These are phyloP conservation scores for Muntiacus reevesi DNA, from an alignment of 2,113 vertebrate genomes.

Conservation along the genomic window DNA sequence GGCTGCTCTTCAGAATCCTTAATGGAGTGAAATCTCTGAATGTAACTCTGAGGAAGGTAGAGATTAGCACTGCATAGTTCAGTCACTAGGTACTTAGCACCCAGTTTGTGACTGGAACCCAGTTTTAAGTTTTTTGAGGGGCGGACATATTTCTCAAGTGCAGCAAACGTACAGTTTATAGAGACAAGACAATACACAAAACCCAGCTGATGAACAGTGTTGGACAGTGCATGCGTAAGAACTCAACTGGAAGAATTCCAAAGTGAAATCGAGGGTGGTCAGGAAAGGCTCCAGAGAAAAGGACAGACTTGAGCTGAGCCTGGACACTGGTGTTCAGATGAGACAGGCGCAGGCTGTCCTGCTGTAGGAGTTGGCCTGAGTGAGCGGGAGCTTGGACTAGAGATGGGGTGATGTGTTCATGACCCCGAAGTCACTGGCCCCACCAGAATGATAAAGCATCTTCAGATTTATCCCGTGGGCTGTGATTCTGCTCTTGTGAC, in stretches of 20 bases:
- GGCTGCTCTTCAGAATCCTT: neutral
- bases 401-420: fast-evolving
- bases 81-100: neutral
- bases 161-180: neutral
- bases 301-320: neutral
- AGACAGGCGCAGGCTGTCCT: neutral
- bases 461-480: neutral
- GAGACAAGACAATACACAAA: neutral
- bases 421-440: neutral
- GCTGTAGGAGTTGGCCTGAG: neutral
- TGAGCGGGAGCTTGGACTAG: fast-evolving
- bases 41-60: neutral
- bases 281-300: neutral
- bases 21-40: neutral
- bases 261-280: neutral
- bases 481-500: neutral
- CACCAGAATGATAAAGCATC: fast-evolving
- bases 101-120: neutral
- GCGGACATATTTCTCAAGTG: neutral
- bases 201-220: fast-evolving
- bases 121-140: neutral
- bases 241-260: neutral
- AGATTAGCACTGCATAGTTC: neutral
- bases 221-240: fast-evolving
- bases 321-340: neutral